Base-by-base conservation (phyloP, 2,797 vertebrate genomes). In the Rhinophrynus dorsalis region DNA sequence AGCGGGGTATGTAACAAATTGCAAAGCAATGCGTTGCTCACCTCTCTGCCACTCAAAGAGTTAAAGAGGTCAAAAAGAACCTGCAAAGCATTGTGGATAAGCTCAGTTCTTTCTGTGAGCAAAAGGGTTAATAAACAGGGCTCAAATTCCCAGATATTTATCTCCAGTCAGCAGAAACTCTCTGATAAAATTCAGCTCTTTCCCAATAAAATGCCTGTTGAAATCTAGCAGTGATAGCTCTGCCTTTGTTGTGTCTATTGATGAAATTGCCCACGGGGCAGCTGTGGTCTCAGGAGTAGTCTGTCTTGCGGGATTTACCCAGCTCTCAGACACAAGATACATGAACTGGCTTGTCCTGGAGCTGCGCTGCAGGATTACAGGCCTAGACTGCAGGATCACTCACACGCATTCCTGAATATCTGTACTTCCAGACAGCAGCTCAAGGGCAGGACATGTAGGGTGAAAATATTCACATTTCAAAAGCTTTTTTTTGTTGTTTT, bases 191-290 rank as follows among this genome's bases (percentile, higher is more conserved):
- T n/a, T n/a, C 33, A 29, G 33, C 35, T 20, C 15, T 40, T 44
- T 44, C 3, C 13, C 35, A 42, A 29, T 23, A 42, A 32, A 24
- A 24, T 24, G 10, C 57, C 44, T 47, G 12, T 44, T 18, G 18
- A 9, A 23, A 10, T n/a, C n/a, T n/a, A n/a, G n/a, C n/a, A n/a
- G n/a, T n/a, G n/a, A n/a, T n/a, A 12, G 47, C 56, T 15, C 57
- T 9, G 45, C 10, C 33, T 45, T 54, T 69, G 56, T 69, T 69
- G 57, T 61, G 56, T 61, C 67, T 61, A 23, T 4, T 68, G 44
- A 58, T 60, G 44, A 23, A 27, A 54, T 35, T 26, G 21, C 21
- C 44, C 42, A 50, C 51, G 9, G 66, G 66, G 66, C 44, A 42
- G 18, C 21, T 2, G 42, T 20, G 52, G 17, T 5, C 17, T 21